Evolutionary conservation across 2,113 vertebrate species (phyloP), one percentile per base, ranked within the genome.

Genomic region (Ariopsis seemanni): DNA sequence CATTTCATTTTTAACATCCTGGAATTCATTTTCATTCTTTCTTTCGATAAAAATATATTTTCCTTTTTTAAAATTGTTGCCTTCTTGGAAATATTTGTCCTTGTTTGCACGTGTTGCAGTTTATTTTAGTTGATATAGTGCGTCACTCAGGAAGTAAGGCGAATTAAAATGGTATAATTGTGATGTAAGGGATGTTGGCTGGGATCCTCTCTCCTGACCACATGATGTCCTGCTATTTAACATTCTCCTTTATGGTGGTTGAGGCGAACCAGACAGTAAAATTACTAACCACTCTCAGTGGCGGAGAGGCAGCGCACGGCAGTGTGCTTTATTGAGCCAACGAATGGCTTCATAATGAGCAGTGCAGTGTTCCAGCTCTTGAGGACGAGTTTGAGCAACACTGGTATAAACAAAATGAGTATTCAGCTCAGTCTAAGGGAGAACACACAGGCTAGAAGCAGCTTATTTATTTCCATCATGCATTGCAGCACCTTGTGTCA

Each of bases 181-280:
- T 3, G 22, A 62, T 52, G 42, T 67, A 11, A 67, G 82, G 7
- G 62, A 65, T 27, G 34, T 18, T 2, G 30, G 25, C 58, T 63
- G 80, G 30, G 58, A 82, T 82, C 79, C 27, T 83, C 11, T 67
- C 82, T 27, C 48, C 42, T 50, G 42, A 83, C 60, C 82, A 2
- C 60, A 67, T 67, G 60, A 67, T 27, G 62, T 27, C 22, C 58
- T 83, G 62, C 60, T 48, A 52, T 67, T 50, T 67, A 25, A 52
- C 60, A 25, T 67, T 83, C 58, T 25, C 42, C 52, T 50, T 48
- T 52, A 48, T 67, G 62, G 82, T 12, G 22, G 62, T 67, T 50
- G 14, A 52, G 62, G 22, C 12, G 17, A 67, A n/a, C 42, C 82
- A 83, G 60, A 83, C 60, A 25, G 60, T 83, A 18, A 67, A 65